Base-by-base conservation (phyloP, 2,797 vertebrate genomes). In the Chelidonichthys spinosus region DNA sequence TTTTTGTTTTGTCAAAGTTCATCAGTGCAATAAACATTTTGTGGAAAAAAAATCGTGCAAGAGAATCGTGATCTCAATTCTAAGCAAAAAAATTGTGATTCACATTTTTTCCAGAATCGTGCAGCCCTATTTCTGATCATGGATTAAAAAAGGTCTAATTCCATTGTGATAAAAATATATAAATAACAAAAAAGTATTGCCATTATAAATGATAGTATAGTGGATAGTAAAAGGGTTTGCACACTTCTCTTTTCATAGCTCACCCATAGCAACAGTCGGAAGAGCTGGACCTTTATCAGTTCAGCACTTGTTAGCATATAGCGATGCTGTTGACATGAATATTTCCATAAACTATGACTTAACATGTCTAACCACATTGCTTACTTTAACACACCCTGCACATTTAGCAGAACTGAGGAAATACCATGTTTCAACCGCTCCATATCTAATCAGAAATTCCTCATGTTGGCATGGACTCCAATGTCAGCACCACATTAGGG, bases 221-320 rank as follows among this genome's bases (percentile, higher is more conserved):
- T 44, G 46, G 32, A 44, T 3, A 37, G 42, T 37, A 7, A 36
- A 36, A 9, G 37, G 40, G 33, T 39, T 36, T 50, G 43, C 44
- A 55, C 35, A 46, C 46, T 58, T 25, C 36, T 72, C 61, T 40
- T 59, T 70, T 64, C 10, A 64, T 37, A 54, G 25, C 14, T 40
- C 40, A 62, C n/a, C 18, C 6, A 11, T 32, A 60, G 5, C 33
- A 67, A 67, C 32, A 33, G 32, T 11, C 11, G 4, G 1, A 58
- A 52, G 11, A 35, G 50, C 62, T 39, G 46, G 15, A 62, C 18
- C 14, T 49, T 71, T 18, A 39, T 55, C 15, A 44, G 7, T 56
- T n/a, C 37, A 56, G 55, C 44, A 25, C 25, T 18, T 47, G 33
- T 61, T 5, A 42, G 39, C 10, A 39, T 33, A 15, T 18, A 9